Base-by-base conservation (phyloP, 2,113 vertebrate genomes). In the Pseudorectes ferrugineus region DNA sequence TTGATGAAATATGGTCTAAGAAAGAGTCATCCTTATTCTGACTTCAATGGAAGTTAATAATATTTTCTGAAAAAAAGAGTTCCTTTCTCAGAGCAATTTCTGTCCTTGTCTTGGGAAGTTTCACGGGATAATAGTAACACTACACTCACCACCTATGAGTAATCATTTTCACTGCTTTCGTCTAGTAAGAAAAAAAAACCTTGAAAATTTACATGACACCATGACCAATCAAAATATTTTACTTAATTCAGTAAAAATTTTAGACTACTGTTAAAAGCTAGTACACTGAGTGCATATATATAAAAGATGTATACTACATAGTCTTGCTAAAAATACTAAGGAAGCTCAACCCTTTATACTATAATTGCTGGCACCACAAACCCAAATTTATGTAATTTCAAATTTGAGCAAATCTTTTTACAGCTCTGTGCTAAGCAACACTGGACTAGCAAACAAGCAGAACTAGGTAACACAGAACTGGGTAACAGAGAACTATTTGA, bases 131-230 rank as follows among this genome's bases (percentile, higher is more conserved):
- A 91, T 92, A 94, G 95, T 95, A 96, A 94, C 92, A 94, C 89
- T 93, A 83, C 48, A 73, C 25, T 94, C 82, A 94, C 26, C 46
- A 85, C 46, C 67, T 85, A 76, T 91, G 93, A 97, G 91, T 94
- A 96, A 95, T 95, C 93, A 92, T 71, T 89, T 84, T 94, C 84
- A 91, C 81, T 93, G 71, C 24, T 90, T 92, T 89, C 19, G 0
- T 80, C 71, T 88, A 63, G 25, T 4, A 92, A 51, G 23, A 15
- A 71, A 78, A 49, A 42, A 4, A 42, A 52, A 42, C 12, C 54
- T 80, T 63, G 21, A 86, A 88, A 86, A 91, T 88, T 70, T 85
- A 82, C 31, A 58, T 63, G 89, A 85, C 58, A 93, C 38, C 42
- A 65, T 76, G 80, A 76, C 81, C 71, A 83, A 88, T 83, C 66